Conservation (phyloP, 2,888 invertebrate genomes). For the Drosophila testacea region DNA sequence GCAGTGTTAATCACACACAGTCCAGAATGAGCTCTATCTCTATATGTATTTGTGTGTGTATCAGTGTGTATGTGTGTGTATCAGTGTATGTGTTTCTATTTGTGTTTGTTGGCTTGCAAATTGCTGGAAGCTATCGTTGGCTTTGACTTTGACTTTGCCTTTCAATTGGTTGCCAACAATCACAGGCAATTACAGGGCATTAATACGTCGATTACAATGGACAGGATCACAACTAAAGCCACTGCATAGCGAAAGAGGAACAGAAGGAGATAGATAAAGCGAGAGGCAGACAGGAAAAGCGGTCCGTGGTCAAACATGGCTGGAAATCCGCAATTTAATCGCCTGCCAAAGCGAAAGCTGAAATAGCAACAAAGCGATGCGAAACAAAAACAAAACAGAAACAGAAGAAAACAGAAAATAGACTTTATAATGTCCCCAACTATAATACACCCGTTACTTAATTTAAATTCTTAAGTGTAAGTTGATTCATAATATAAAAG, state of each 20-base stretch:
- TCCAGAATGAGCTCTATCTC: neutral
- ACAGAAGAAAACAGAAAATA: slow-evolving; percentile 3
- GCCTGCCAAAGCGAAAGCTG: slow-evolving; percentile 20
- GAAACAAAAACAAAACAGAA: slow-evolving; percentile 6
- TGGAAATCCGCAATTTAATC: slow-evolving; percentile 46
- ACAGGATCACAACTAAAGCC: slow-evolving; percentile 10
- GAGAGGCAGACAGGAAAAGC: neutral
- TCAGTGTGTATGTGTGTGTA: slow-evolving; percentile 10
- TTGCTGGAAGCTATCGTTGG: slow-evolving; percentile 43
- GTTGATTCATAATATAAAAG: too few relatives aligned
- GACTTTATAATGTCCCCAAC: too few relatives aligned
- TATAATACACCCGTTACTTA: too few relatives aligned
- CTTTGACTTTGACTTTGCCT: slow-evolving; percentile 25
- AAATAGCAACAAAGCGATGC: slow-evolving; percentile 16
- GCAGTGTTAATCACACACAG: slow-evolving; percentile 47
- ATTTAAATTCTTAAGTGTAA: too few relatives aligned
- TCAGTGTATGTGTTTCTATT: neutral
- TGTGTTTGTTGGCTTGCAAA: slow-evolving; percentile 53
- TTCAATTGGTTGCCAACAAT: slow-evolving; percentile 17
- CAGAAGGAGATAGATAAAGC: neutral
- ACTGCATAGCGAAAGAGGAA: neutral
- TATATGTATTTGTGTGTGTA: neutral
- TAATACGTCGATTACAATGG: slow-evolving; percentile 54
- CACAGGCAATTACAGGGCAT: slow-evolving; percentile 56
- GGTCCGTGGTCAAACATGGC: slow-evolving; percentile 31